A percentile compares a stretch with the other conserved stretches of the same genome.
phyloP scores from a whole-genome alignment of 2,113 vertebrate species.

The Machaerirhynchus nigripectus region DNA sequence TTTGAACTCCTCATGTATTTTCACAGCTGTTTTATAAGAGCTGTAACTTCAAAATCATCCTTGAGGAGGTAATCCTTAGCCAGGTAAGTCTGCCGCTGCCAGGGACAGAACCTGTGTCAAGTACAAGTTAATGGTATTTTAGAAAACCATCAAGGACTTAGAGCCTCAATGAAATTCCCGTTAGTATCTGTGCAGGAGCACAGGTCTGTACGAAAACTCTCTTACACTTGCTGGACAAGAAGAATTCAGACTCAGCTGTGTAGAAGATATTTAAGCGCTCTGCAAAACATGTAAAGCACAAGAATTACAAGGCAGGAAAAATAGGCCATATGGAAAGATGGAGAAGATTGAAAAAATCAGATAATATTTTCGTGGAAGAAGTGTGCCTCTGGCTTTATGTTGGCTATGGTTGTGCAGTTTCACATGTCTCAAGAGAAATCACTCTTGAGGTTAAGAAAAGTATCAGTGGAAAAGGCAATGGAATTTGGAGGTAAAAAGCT shows the following conservation, averaged over 20 bases:
- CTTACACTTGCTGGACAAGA: not conserved
- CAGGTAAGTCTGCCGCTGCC: not conserved
- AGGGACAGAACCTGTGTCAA: not conserved
- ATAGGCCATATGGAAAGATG: not conserved
- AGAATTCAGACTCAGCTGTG: not conserved
- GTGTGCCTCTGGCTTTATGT: not conserved
- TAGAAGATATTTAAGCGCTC: not conserved
- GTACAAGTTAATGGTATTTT: not conserved
- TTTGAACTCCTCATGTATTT: not conserved
- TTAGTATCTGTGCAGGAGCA: not conserved
- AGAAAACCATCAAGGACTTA: slow-evolving; percentile 2
- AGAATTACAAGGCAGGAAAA: not conserved
- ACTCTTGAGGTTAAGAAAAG: slow-evolving; percentile 10
- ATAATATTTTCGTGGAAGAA: not conserved
- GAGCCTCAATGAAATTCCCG: not conserved
- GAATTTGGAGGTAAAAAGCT: slow-evolving; percentile 2
- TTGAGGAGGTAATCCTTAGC: not conserved
- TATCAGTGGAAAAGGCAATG: not conserved
- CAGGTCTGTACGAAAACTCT: not conserved
- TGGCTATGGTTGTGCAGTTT: not conserved
- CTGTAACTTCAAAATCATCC: slow-evolving; percentile 5
- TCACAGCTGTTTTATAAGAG: not conserved
- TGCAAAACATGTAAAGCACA: not conserved
- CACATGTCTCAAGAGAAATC: not conserved
- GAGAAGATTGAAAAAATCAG: not conserved